phyloP scores from a whole-genome alignment of 2,113 vertebrate species.

The Callithrix jacchus region DNA sequence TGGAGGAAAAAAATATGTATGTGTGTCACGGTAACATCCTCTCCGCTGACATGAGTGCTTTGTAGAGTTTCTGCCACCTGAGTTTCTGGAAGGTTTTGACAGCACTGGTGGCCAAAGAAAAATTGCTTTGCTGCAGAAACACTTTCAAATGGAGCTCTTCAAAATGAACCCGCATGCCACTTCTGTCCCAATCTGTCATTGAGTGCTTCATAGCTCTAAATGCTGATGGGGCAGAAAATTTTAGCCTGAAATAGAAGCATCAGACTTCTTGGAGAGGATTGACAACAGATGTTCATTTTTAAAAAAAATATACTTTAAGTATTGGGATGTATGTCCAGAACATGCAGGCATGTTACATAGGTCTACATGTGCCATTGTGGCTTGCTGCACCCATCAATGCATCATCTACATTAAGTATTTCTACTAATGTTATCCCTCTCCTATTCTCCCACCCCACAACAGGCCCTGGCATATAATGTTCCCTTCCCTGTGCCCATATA shows the following conservation, averaged over 20 bases:
- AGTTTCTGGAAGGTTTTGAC: constrained; percentile 31
- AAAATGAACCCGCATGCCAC: not conserved
- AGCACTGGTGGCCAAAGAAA: not conserved
- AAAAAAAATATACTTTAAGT: no score
- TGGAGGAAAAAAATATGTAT: not conserved
- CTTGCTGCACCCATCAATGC: no score
- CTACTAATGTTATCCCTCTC: no score
- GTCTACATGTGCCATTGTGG: no score
- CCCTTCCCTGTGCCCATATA: no score
- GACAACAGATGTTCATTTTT: not conserved
- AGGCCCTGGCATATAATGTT: no score
- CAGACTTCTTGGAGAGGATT: not conserved
- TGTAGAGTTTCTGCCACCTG: not conserved
- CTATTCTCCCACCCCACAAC: no score
- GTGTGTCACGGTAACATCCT: not conserved
- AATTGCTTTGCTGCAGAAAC: constrained; percentile 7
- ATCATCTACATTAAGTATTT: no score
- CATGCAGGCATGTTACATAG: no score
- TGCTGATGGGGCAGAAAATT: not conserved
- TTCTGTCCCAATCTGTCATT: not conserved
- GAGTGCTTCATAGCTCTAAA: not conserved
- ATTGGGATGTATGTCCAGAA: no score
- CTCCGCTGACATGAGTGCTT: constrained; percentile 9
- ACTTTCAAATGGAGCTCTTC: constrained; percentile 21
- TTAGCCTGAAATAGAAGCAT: not conserved